Percentiles rank a stretch among this genome's conserved stretches.
Conservation (phyloP, 1,140 invertebrate genomes). For the Luehdorfia chinensis region DNA sequence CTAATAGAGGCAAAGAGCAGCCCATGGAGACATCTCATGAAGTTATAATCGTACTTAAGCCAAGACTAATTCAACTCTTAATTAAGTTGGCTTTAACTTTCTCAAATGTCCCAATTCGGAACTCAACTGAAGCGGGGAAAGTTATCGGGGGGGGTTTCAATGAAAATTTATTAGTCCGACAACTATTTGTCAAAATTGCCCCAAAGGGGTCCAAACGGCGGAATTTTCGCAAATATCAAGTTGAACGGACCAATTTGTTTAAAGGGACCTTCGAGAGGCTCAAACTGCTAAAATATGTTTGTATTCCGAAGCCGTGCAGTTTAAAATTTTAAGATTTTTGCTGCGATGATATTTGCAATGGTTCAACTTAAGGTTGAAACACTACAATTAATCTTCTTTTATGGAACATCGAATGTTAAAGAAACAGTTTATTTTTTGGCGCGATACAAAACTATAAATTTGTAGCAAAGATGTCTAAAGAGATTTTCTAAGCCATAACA, state of each 20-base stretch:
- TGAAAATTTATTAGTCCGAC: slow-evolving; percentile 71
- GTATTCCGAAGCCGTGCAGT: slow-evolving; percentile 2
- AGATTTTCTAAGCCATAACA: slow-evolving; percentile 13
- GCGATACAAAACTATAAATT: slow-evolving; percentile 2
- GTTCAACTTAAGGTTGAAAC: too few relatives aligned
- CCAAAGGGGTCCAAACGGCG: slow-evolving; percentile 44
- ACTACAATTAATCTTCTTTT: too few relatives aligned
- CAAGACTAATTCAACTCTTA: slow-evolving; percentile 66
- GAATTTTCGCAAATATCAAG: slow-evolving; percentile 63
- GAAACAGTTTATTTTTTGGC: slow-evolving; percentile 10
- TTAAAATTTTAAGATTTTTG: too few relatives aligned
- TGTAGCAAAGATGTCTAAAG: slow-evolving; percentile 6
- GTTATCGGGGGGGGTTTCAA: slow-evolving; percentile 59
- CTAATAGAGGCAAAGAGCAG: not conserved
- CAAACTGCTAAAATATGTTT: slow-evolving; percentile 45
- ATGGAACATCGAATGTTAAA: too few relatives aligned
- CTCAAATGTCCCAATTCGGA: slow-evolving; percentile 58
- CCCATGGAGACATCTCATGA: slow-evolving; percentile 37
- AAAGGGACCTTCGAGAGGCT: slow-evolving; percentile 35
- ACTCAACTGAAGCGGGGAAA: slow-evolving; percentile 48
- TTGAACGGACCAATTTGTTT: slow-evolving; percentile 59
- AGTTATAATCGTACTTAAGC: slow-evolving; percentile 63
- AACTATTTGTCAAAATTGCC: slow-evolving; percentile 74
- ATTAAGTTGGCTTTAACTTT: slow-evolving; percentile 65
- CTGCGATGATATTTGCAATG: too few relatives aligned